Percentiles rank a stretch among this genome's conserved stretches.
Conservation (phyloP, 1,140 invertebrate genomes). For the Brachionus paranguensis region DNA sequence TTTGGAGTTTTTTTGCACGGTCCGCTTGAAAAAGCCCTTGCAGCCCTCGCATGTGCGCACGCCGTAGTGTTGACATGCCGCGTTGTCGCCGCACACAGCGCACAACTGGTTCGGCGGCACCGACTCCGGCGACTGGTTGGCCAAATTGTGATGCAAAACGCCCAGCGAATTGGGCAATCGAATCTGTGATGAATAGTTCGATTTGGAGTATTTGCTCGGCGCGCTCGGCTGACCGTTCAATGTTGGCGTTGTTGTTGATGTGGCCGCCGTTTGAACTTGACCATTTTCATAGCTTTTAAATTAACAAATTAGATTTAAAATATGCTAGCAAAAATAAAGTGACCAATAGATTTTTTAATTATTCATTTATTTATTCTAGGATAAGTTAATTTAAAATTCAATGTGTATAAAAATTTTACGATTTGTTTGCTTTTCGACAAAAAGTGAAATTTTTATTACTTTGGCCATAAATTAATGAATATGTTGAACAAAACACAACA, state of each 20-base stretch:
- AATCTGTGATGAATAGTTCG: conserved; percentile 20
- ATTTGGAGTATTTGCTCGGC: background rate
- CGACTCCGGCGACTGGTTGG: background rate
- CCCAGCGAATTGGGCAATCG: conserved; percentile 26
- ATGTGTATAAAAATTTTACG: background rate
- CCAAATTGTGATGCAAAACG: background rate
- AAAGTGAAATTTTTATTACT: conserved; percentile 4
- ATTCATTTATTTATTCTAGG: background rate
- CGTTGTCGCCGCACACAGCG: conserved; percentile 40
- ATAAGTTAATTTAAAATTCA: conserved; percentile 7
- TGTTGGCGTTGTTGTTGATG: too few relatives aligned
- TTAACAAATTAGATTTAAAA: conserved; percentile 8
- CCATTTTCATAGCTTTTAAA: conserved; percentile 23
- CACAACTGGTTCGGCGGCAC: conserved; percentile 40
- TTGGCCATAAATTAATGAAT: conserved; percentile 8
- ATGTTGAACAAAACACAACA: background rate
- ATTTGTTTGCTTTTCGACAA: conserved; percentile 8
- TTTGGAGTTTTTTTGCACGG: conserved; percentile 95
- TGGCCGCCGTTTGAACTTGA: background rate
- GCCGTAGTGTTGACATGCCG: conserved; percentile 42
- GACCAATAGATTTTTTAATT: background rate
- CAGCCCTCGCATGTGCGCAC: conserved; percentile 41
- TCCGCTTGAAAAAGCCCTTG: conserved; percentile 60
- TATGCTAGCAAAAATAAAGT: background rate
- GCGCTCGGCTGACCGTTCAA: background rate